Percentiles rank a stretch among this genome's conserved stretches.
phyloP scores from a whole-genome alignment of 1,140 invertebrate genomes.

The Dermatophagoides farinae region DNA sequence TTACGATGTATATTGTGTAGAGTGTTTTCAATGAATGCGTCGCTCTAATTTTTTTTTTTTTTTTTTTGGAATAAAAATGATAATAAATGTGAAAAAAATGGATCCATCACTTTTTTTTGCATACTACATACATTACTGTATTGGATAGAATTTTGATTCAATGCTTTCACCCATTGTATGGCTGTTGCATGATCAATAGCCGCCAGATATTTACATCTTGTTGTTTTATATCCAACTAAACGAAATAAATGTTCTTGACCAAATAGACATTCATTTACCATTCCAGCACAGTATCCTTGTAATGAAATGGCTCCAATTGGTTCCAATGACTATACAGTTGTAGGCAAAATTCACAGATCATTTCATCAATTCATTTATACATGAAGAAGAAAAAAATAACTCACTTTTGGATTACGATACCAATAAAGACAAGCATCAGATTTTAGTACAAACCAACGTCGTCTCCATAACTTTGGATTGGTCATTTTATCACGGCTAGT shows the following conservation, averaged over 20 bases:
- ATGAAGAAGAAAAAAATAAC: not conserved
- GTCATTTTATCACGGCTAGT: not conserved
- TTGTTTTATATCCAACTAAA: constrained; percentile 48
- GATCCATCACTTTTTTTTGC: no score
- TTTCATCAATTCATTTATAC: not conserved
- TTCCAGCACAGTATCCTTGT: constrained; percentile 50
- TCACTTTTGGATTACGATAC: constrained; percentile 57
- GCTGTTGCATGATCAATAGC: constrained; percentile 52
- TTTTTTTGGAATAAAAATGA: not conserved
- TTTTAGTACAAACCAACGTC: constrained; percentile 71
- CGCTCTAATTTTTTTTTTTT: constrained; percentile 30
- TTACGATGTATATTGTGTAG: constrained; percentile 29
- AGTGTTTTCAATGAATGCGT: constrained; percentile 53
- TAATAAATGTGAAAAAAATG: not conserved
- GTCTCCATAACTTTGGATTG: constrained; percentile 40
- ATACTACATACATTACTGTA: constrained; percentile 22
- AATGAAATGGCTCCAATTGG: constrained; percentile 71
- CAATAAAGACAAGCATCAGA: constrained; percentile 83
- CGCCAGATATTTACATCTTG: constrained; percentile 47
- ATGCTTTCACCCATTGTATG: constrained; percentile 32
- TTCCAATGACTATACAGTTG: constrained; percentile 30
- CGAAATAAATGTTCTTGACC: constrained; percentile 34
- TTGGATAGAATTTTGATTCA: constrained; percentile 31
- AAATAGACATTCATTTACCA: constrained; percentile 33
- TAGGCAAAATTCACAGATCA: not conserved